Percentiles rank a stretch among this genome's conserved stretches.
Evolutionary conservation across 2,797 vertebrate species (phyloP).

Genomic region (Decapterus maruadsi): DNA sequence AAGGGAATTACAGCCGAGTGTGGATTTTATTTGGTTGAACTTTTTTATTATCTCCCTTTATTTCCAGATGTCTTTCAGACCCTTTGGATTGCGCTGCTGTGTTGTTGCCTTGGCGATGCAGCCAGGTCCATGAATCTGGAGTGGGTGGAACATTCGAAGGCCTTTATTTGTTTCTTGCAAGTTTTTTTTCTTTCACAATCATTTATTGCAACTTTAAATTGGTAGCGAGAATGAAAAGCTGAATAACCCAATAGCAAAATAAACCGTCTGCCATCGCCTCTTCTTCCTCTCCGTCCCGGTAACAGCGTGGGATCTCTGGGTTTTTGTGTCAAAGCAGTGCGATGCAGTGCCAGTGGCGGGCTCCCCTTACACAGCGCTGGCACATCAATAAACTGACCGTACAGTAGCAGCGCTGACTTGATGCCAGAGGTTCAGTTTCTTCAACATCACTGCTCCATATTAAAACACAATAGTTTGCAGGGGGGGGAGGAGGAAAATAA

Average conservation of each 20-base stretch:
- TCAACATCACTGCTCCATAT: background rate
- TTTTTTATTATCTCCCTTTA: too few relatives aligned
- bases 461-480: background rate
- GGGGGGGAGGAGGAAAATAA: background rate
- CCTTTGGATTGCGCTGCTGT: too few relatives aligned
- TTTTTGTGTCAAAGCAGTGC: constrained; percentile 12
- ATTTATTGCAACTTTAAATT: background rate
- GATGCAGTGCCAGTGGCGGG: constrained; percentile 26
- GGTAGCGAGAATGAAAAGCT: constrained; percentile 14
- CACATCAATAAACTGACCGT: constrained; percentile 40
- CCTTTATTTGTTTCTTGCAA: too few relatives aligned
- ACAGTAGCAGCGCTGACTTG: background rate
- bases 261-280: background rate
- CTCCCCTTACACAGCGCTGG: constrained; percentile 56
- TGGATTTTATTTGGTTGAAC: too few relatives aligned
- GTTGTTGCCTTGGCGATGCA: too few relatives aligned
- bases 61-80: too few relatives aligned
- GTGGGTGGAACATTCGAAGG: too few relatives aligned
- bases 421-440: constrained; percentile 11
- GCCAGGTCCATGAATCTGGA: too few relatives aligned
- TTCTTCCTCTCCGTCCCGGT: constrained; percentile 14
- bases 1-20: too few relatives aligned
- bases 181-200: too few relatives aligned
- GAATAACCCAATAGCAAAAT: background rate
- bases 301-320: constrained; percentile 9